phyloP scores from a whole-genome alignment of 2,113 vertebrate genomes.

The Lophius piscatorius region DNA sequence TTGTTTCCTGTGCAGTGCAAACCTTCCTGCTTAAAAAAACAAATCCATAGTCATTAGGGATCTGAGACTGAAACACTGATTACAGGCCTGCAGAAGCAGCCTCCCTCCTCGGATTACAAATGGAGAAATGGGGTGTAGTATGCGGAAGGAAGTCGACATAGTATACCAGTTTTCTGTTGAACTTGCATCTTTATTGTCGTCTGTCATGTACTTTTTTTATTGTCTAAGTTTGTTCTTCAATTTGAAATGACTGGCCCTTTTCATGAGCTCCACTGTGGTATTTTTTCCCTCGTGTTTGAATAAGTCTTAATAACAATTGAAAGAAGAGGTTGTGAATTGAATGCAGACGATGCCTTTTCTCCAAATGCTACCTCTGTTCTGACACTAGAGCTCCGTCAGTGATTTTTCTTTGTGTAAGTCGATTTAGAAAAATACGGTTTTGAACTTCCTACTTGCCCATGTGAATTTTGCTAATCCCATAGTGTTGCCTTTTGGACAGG shows the following conservation, averaged over 20 bases:
- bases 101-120: background rate
- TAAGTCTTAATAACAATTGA: slow-evolving; percentile 46
- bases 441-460: slow-evolving; percentile 10
- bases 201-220: slow-evolving; percentile 55
- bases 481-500: slow-evolving; percentile 4
- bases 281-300: slow-evolving; percentile 18
- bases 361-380: slow-evolving; percentile 15
- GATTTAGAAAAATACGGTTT: slow-evolving; percentile 32
- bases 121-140: background rate
- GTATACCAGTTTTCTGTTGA: slow-evolving; percentile 35
- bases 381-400: background rate
- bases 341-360: slow-evolving; percentile 3
- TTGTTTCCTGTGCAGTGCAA: slow-evolving; percentile 12
- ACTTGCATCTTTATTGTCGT: slow-evolving; percentile 39
- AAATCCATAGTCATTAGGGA: slow-evolving; percentile 15
- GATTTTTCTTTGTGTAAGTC: slow-evolving; percentile 7
- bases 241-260: slow-evolving; percentile 75
- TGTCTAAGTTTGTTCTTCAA: slow-evolving; percentile 62
- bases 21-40: slow-evolving; percentile 22
- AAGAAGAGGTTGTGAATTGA: slow-evolving; percentile 21
- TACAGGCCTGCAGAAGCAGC: slow-evolving; percentile 14
- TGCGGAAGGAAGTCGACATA: slow-evolving; percentile 17
- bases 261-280: slow-evolving; percentile 18
- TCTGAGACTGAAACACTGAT: slow-evolving; percentile 13
- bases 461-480: slow-evolving; percentile 8